These are phyloP conservation scores for Chamaetylas fuelleborni DNA, from an alignment of 2,113 vertebrate species.

Conservation along the genomic window DNA sequence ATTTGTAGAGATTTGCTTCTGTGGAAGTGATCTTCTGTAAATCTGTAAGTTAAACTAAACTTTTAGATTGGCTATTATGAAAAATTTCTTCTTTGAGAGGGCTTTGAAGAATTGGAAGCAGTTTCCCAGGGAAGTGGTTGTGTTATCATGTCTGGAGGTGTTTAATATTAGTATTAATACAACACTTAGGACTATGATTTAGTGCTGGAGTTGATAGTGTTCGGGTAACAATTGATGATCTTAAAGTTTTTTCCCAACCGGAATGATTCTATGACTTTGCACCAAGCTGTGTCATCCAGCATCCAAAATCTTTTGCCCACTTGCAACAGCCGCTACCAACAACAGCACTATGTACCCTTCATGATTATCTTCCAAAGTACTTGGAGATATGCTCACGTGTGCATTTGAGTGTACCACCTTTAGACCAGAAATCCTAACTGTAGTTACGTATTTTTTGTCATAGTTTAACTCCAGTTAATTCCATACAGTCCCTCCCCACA, in stretches of 20 bases:
- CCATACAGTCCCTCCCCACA: accelerated
- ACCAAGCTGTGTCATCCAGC: background rate
- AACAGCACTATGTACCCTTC: accelerated
- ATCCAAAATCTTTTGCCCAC: background rate
- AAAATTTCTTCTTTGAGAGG: background rate
- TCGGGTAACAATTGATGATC: background rate
- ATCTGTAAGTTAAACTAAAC: background rate
- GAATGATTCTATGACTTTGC: background rate
- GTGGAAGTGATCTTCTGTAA: background rate
- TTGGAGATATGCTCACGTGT: background rate
- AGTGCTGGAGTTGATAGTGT: background rate
- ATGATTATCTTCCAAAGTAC: background rate
- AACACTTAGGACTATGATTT: background rate
- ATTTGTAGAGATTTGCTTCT: background rate
- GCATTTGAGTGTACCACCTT: background rate
- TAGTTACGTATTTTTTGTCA: background rate
- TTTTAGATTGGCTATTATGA: background rate
- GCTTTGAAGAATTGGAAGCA: background rate
- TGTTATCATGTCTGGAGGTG: background rate
- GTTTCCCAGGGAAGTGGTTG: background rate
- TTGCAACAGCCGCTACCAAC: background rate
- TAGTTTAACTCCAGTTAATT: background rate
- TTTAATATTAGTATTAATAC: background rate
- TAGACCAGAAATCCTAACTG: background rate
- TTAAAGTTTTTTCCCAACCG: background rate